Evolutionary conservation across 2,797 vertebrate species (phyloP).

Genomic region (Scomberomorus guttatus): DNA sequence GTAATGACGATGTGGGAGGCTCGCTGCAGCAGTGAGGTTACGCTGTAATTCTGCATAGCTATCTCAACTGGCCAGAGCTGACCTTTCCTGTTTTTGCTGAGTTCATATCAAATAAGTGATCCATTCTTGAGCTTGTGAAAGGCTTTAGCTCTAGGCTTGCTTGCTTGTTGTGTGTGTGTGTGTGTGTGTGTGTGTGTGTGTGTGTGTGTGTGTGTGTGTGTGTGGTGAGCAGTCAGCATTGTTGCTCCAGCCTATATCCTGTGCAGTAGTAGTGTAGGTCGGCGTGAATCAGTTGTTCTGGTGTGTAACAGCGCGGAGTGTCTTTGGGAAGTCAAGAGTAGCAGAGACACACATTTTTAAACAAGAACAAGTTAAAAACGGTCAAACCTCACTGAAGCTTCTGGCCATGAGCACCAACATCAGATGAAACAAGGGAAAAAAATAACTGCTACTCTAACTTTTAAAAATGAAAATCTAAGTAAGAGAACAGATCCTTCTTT

Average conservation of each 20-base stretch:
- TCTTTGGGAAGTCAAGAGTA: conserved; percentile 1
- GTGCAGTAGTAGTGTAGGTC: background rate
- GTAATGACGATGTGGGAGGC: conserved; percentile 59
- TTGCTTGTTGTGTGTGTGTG: background rate
- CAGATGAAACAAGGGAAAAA: background rate
- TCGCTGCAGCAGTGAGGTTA: conserved; percentile 34
- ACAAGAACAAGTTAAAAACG: background rate
- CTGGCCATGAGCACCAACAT: background rate
- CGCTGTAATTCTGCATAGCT: conserved; percentile 27
- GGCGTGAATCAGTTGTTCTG: conserved; percentile 22
- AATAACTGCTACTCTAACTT: background rate
- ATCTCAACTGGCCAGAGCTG: conserved; percentile 31
- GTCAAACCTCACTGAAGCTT: background rate
- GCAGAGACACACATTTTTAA: background rate
- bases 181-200: background rate
- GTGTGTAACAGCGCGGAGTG: background rate
- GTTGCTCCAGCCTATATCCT: conserved; percentile 17
- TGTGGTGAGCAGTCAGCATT: background rate
- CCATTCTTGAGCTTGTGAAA: conserved; percentile 49
- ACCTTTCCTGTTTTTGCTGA: conserved; percentile 46
- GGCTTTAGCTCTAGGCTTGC: conserved; percentile 22
- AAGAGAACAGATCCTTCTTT: background rate
- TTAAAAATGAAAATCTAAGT: background rate
- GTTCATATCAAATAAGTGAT: conserved; percentile 59
- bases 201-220: background rate